phyloP scores from a whole-genome alignment of 1,140 invertebrate genomes.

The Musca vetustissima region DNA sequence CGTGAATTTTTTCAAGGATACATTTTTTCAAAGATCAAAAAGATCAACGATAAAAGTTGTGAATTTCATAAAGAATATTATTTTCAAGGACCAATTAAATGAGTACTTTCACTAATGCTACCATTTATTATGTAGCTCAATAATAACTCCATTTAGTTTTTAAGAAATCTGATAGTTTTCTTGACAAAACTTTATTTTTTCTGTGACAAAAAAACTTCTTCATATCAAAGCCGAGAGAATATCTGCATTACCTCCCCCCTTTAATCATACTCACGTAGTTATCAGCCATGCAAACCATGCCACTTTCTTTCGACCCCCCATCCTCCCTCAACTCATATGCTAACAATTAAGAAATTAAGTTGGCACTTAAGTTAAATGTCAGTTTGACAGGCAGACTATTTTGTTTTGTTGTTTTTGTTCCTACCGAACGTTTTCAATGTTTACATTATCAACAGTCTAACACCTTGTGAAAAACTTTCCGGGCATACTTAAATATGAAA shows the following conservation, averaged over 20 bases:
- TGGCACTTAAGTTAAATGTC: constrained; percentile 54
- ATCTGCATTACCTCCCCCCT: too few species aligned
- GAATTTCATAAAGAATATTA: too few species aligned
- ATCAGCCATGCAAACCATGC: neutral
- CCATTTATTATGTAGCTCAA: neutral
- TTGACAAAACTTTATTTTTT: constrained; percentile 1
- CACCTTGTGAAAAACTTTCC: constrained; percentile 38
- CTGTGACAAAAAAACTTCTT: too few species aligned
- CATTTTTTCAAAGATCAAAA: too few species aligned
- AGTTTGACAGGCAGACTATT: constrained; percentile 53
- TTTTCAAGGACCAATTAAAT: too few species aligned
- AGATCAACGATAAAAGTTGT: too few species aligned
- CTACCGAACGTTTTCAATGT: constrained; percentile 27
- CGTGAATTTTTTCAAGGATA: too few species aligned
- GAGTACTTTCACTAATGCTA: too few species aligned
- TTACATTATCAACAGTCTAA: constrained; percentile 56
- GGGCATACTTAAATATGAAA: too few species aligned
- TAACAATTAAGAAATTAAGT: constrained; percentile 57
- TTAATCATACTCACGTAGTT: too few species aligned
- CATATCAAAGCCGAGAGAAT: too few species aligned
- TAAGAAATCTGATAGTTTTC: constrained; percentile 29
- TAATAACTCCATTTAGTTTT: constrained; percentile 7
- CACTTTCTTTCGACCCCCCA: neutral
- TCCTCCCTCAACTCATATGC: constrained; percentile 32
- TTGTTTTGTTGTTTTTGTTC: constrained; percentile 7